phyloP scores from a whole-genome alignment of 1,140 invertebrate species.

The Listronotus bonariensis region DNA sequence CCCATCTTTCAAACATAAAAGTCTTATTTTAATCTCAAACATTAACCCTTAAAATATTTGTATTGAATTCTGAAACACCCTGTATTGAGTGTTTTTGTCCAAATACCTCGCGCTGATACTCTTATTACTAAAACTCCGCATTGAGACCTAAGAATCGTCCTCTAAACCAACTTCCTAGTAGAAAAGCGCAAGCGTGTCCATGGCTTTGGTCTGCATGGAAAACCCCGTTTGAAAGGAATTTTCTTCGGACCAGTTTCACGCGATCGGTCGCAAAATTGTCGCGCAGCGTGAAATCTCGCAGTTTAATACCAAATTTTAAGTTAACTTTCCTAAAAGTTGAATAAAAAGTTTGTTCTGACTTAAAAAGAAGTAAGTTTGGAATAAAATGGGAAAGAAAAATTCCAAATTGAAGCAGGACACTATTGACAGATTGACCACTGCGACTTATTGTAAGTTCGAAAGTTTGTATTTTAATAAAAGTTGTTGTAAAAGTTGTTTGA shows the following conservation, averaged over 20 bases:
- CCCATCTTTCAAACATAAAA: too few relatives aligned
- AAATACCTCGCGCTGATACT: too few relatives aligned
- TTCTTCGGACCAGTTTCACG: constrained; percentile 28
- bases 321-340: constrained; percentile 12
- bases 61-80: too few relatives aligned
- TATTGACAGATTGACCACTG: constrained; percentile 83
- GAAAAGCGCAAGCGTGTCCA: constrained; percentile 9
- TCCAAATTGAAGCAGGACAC: constrained; percentile 92
- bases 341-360: constrained; percentile 10
- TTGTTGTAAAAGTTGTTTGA: background rate
- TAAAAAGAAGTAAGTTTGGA: constrained; percentile 1
- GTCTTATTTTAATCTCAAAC: too few relatives aligned
- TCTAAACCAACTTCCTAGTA: background rate
- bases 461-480: background rate
- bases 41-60: too few relatives aligned
- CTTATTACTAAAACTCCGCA: background rate
- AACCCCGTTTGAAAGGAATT: constrained; percentile 11
- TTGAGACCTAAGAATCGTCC: constrained; percentile 5
- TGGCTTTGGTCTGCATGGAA: constrained; percentile 11
- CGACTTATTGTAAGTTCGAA: constrained; percentile 86
- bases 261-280: constrained; percentile 1
- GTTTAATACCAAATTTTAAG: background rate
- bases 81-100: too few relatives aligned
- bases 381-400: constrained; percentile 83
- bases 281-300: background rate